These are phyloP conservation scores for Neotoma lepida DNA, from an alignment of 2,113 vertebrate species.

Conservation along the genomic window DNA sequence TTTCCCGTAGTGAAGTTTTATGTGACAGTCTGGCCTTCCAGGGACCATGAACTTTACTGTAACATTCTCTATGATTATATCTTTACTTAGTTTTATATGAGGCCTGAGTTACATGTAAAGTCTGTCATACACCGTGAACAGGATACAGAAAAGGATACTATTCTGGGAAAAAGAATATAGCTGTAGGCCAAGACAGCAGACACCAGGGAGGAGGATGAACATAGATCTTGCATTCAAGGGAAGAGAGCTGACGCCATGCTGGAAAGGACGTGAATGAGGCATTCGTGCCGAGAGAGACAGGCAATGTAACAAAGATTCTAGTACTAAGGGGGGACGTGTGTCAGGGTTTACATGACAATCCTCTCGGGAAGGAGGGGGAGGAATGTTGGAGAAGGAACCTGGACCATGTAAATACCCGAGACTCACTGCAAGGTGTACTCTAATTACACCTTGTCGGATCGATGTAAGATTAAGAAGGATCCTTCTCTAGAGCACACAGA, in stretches of 20 bases:
- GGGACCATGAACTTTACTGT: background rate
- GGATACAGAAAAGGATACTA: background rate
- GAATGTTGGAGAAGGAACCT: background rate
- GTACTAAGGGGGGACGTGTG: background rate
- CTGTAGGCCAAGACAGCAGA: background rate
- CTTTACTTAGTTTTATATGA: constrained; percentile 8
- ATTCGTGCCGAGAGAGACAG: background rate
- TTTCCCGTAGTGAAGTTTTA: constrained; percentile 11
- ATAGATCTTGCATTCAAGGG: background rate
- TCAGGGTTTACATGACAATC: background rate
- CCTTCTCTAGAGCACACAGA: background rate
- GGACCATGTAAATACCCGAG: background rate
- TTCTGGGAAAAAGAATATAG: background rate
- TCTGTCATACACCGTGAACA: background rate
- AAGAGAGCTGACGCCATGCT: background rate
- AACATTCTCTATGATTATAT: background rate
- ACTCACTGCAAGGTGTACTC: background rate
- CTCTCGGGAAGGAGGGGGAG: background rate
- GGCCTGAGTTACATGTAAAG: background rate
- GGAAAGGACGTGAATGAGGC: background rate
- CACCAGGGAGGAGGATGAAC: background rate
- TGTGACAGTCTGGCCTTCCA: background rate
- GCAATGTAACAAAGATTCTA: background rate
- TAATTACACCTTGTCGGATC: background rate
- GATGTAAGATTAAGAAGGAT: constrained; percentile 13